Percentiles rank a stretch among this genome's conserved stretches.
phyloP scores from a whole-genome alignment of 2,888 invertebrate genomes.

The Eupelmus urozonus region DNA sequence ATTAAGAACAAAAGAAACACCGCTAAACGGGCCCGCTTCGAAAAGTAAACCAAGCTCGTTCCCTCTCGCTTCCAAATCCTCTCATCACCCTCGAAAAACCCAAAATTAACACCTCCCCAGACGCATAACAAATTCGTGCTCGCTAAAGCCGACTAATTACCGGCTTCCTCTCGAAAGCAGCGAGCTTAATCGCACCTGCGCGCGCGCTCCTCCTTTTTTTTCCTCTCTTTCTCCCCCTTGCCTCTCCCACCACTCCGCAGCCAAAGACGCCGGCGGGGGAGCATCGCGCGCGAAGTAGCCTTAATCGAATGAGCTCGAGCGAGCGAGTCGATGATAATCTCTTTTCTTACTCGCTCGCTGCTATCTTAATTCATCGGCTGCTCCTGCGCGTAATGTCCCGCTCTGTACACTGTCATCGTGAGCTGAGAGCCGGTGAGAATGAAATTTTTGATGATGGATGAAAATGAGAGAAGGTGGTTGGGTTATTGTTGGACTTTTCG shows the following conservation, averaged over 20 bases:
- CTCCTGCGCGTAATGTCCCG: neutral
- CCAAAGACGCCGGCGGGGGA: neutral
- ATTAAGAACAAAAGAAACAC: too few species aligned
- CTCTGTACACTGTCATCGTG: neutral
- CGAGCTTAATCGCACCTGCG: conserved; percentile 14
- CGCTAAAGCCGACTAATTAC: conserved; percentile 36
- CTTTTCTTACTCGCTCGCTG: neutral
- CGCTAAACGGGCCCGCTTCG: too few species aligned
- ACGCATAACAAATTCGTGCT: neutral
- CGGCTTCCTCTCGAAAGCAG: neutral
- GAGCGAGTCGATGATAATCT: conserved; percentile 37
- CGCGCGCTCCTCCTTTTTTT: neutral
- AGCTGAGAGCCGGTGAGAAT: too few species aligned
- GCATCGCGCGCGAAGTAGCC: conserved; percentile 12
- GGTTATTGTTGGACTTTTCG: too few species aligned
- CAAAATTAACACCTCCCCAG: neutral
- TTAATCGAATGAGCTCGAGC: conserved; percentile 45
- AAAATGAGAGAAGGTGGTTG: too few species aligned
- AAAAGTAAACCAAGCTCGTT: too few species aligned
- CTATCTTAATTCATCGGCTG: conserved; percentile 56
- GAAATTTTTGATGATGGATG: too few species aligned
- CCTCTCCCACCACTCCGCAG: too few species aligned
- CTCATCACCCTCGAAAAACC: too few species aligned
- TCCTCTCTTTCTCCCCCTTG: neutral
- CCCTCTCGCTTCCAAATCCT: too few species aligned